phyloP scores from a whole-genome alignment of 2,113 vertebrate species.

The Labrus mixtus region DNA sequence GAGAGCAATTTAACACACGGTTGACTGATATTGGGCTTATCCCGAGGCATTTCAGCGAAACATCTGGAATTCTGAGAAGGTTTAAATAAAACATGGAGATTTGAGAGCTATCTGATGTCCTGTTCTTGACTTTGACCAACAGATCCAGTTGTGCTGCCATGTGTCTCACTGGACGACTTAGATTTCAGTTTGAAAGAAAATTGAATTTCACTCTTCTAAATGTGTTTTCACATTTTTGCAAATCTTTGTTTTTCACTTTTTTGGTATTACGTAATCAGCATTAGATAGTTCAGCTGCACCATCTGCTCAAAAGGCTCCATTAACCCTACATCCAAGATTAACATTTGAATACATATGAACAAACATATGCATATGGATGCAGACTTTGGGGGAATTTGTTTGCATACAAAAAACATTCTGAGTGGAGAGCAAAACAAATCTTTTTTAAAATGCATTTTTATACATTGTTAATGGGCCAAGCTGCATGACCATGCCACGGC shows the following conservation, averaged over 20 bases:
- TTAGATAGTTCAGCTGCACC: too few species aligned
- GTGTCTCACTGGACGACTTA: not conserved
- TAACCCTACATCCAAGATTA: too few species aligned
- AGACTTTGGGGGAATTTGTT: too few species aligned
- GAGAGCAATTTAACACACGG: not conserved
- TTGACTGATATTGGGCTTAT: not conserved
- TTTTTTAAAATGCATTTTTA: too few species aligned
- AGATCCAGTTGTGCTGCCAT: not conserved
- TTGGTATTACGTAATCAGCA: too few species aligned
- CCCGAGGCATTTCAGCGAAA: not conserved
- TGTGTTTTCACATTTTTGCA: not conserved
- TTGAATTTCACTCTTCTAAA: not conserved
- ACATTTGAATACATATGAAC: too few species aligned
- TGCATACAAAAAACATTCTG: too few species aligned
- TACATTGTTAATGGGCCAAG: too few species aligned
- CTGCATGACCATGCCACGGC: too few species aligned
- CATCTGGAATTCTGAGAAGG: not conserved
- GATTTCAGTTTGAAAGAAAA: not conserved
- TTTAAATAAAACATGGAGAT: not conserved
- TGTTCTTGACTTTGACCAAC: not conserved
- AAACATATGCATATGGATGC: too few species aligned
- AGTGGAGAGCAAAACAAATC: too few species aligned
- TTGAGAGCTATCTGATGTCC: not conserved
- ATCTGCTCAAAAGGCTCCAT: too few species aligned
- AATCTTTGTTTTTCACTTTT: not conserved